Percentiles rank a stretch among this genome's conserved stretches.
These are phyloP conservation scores for Cheilosia variabilis DNA, from an alignment of 2,888 invertebrate species.

Conservation along the genomic window DNA sequence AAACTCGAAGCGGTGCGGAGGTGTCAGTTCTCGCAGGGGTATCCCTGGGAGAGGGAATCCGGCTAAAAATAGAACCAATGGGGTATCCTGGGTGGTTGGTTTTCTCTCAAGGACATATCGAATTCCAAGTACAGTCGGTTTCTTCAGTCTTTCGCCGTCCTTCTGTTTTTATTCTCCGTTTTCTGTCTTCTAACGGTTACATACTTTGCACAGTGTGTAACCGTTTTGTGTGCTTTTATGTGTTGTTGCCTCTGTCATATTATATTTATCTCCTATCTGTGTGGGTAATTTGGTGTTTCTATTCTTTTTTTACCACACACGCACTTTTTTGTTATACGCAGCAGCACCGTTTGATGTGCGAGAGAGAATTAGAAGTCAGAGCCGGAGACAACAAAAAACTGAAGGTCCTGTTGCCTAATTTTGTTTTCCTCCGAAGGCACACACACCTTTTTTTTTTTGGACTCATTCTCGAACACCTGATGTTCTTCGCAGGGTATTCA, in stretches of 20 bases:
- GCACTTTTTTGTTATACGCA: constrained; percentile 11
- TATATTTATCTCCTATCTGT: neutral
- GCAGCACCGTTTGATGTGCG: neutral
- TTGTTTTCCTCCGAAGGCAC: neutral
- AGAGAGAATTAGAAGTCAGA: constrained; percentile 16
- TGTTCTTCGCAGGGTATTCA: constrained; percentile 38
- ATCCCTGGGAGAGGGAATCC: constrained; percentile 47
- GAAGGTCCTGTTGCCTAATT: constrained; percentile 37
- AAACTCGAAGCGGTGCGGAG: neutral
- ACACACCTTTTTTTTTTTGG: neutral
- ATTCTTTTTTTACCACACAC: neutral
- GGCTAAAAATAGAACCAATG: constrained; percentile 65
- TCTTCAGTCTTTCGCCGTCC: neutral
- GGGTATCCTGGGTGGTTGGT: constrained; percentile 22
- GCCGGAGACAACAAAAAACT: constrained; percentile 5
- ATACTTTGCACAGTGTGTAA: constrained; percentile 48
- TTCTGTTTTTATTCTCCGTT: constrained; percentile 28
- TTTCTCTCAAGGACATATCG: constrained; percentile 67
- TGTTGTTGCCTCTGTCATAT: constrained; percentile 6
- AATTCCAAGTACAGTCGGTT: constrained; percentile 37
- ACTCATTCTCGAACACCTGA: constrained; percentile 4
- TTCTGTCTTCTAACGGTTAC: constrained; percentile 39
- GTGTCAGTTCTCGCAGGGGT: constrained; percentile 8
- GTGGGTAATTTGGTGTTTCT: neutral
- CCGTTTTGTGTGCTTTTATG: constrained; percentile 32